These are phyloP conservation scores for Emydura subglobosa DNA, from an alignment of 2,113 vertebrate species.

Conservation along the genomic window DNA sequence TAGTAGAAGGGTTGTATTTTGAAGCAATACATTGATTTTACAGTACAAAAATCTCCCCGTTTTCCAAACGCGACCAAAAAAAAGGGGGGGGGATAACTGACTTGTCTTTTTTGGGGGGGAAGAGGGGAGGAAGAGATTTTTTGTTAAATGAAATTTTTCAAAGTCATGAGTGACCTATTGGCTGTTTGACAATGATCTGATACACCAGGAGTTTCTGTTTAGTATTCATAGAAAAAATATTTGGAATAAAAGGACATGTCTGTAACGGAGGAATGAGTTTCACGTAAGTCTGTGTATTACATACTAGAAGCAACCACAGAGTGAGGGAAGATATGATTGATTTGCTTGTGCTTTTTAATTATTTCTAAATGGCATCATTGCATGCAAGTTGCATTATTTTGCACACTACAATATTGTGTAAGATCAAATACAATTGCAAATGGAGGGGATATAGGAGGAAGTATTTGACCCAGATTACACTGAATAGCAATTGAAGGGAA, in stretches of 20 bases:
- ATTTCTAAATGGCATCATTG: not conserved
- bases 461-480: not conserved
- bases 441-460: not conserved
- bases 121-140: not conserved
- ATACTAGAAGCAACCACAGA: not conserved
- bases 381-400: not conserved
- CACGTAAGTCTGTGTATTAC: not conserved
- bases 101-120: not conserved
- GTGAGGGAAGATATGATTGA: not conserved
- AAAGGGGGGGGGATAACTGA: fast-evolving
- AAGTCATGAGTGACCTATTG: fast-evolving
- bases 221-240: not conserved
- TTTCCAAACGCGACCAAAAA: fast-evolving
- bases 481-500: no score
- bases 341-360: not conserved
- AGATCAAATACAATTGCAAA: not conserved
- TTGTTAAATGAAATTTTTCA: fast-evolving
- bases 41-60: fast-evolving
- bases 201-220: not conserved
- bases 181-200: not conserved
- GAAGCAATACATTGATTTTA: not conserved
- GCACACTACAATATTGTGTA: not conserved
- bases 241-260: not conserved
- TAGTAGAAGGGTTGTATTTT: not conserved
- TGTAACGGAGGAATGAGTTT: not conserved